A percentile compares a stretch with the other conserved stretches of the same genome.
These are phyloP conservation scores for Rhinogobius similis DNA, from an alignment of 2,113 vertebrate species.

Conservation along the genomic window DNA sequence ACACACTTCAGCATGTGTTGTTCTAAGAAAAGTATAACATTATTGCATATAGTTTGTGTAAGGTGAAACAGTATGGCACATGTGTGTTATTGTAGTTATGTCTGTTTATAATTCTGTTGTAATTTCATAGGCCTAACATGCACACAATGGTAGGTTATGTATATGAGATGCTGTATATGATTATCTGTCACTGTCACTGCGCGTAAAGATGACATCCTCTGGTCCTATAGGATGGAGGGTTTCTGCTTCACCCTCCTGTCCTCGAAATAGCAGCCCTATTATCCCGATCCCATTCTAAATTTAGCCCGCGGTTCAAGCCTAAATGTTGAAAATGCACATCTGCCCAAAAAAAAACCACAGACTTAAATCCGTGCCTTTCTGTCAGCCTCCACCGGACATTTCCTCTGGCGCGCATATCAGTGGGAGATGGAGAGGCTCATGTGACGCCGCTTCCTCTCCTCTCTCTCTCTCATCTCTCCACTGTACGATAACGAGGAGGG, in stretches of 20 bases:
- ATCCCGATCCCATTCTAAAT: neutral
- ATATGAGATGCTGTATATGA: too few species aligned
- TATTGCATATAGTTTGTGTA: neutral
- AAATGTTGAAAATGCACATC: neutral
- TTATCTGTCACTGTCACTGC: too few species aligned
- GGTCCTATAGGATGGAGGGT: too few species aligned
- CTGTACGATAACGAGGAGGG: slow-evolving; percentile 76
- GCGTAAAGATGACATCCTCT: too few species aligned
- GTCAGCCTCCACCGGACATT: neutral
- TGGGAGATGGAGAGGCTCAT: slow-evolving; percentile 8
- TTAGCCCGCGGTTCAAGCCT: neutral
- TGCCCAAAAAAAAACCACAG: neutral
- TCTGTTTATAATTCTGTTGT: neutral
- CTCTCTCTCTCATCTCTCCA: slow-evolving; percentile 32
- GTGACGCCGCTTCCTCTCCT: slow-evolving; percentile 66
- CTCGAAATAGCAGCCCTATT: neutral
- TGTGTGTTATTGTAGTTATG: too few species aligned
- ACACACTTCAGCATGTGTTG: too few species aligned
- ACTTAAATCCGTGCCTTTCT: neutral
- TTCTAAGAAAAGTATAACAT: neutral
- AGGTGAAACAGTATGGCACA: too few species aligned
- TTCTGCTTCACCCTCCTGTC: too few species aligned
- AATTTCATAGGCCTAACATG: neutral
- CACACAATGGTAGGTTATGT: too few species aligned
- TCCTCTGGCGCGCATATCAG: neutral